Base-by-base conservation (phyloP, 2,888 invertebrate species). In the Pteria penguin region DNA sequence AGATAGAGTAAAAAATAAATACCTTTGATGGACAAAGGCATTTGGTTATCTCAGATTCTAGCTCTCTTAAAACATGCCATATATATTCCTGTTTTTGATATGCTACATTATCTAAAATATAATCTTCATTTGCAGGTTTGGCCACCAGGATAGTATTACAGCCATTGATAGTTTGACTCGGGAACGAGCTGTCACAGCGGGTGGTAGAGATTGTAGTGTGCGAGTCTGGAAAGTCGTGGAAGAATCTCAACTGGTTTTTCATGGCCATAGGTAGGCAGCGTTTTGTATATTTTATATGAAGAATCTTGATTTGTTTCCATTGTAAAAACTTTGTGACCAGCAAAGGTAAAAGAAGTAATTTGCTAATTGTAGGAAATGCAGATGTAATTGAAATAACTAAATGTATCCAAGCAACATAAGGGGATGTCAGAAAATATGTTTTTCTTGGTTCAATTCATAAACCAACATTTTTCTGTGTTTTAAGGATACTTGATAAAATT, bases 211-310 rank as follows among this genome's bases (percentile, higher is more conserved):
- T 90, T 94, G 95, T 55, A 94, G 96, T 1, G 93, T 98, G 24
- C 94, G 98, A 84, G 94, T 99, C 85, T 99, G 99, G 98, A 99
- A 99, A 92, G 96, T 99, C 74, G 95, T 96, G 0, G 98, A 99
- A 93, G 99, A 99, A 91, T 98, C 98, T 24, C 99, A 99, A 90
- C 93, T 99, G 24, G 96, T 99, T 84, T 98, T 96, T 90, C 96
- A 97, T 91, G 97, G 96, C 0, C 96, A 96, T 73, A 78, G 76
- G 76, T 76, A 69, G 29, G 69, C 31, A 14, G n/a, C 27, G 18
- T 45, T 52, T 27, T 26, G 2, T 14, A 11, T 61, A 2, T 61
- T 4, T 27, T n/a, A 8, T 24, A 66, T 1, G 8, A 22, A 8
- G 5, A 0, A 26, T 66, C 27, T 22, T 0, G 18, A 22, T 36